Evolutionary conservation across 2,113 vertebrate genomes (phyloP).

Genomic region (Macheiramphus alcinus): DNA sequence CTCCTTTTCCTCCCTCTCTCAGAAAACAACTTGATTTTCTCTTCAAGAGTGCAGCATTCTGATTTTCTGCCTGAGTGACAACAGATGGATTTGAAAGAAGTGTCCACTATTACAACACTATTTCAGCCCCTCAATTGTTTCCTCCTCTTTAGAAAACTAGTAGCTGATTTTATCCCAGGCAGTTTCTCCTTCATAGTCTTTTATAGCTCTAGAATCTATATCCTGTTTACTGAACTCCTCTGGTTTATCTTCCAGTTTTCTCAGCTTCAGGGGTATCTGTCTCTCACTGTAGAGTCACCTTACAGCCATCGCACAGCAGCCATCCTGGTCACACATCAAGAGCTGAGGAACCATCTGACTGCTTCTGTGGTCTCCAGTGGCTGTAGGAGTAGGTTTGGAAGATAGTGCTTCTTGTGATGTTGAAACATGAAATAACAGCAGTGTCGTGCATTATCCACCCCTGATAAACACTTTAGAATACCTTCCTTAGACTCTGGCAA

Average conservation of each 20-base stretch:
- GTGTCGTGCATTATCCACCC: not conserved
- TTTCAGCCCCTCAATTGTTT: not conserved
- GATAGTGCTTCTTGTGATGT: not conserved
- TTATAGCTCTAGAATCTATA: not conserved
- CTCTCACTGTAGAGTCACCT: not conserved
- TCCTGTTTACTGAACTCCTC: not conserved
- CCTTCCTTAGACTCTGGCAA: not conserved
- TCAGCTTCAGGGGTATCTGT: not conserved
- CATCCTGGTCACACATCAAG: not conserved
- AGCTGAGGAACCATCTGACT: not conserved
- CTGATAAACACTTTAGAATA: not conserved
- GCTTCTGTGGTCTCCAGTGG: not conserved
- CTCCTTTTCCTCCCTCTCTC: not conserved
- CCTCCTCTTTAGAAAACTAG: not conserved
- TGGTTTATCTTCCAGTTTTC: not conserved
- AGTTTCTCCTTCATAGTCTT: not conserved
- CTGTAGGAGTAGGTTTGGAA: not conserved
- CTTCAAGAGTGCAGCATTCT: not conserved
- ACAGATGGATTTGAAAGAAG: not conserved
- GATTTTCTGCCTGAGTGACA: not conserved
- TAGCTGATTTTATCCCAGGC: not conserved
- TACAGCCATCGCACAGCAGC: not conserved
- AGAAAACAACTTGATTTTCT: not conserved
- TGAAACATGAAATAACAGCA: not conserved
- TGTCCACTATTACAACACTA: not conserved